A percentile compares a stretch with the other conserved stretches of the same genome.
These are phyloP conservation scores for Asbolus verrucosus DNA, from an alignment of 1,140 invertebrate species.

Conservation along the genomic window DNA sequence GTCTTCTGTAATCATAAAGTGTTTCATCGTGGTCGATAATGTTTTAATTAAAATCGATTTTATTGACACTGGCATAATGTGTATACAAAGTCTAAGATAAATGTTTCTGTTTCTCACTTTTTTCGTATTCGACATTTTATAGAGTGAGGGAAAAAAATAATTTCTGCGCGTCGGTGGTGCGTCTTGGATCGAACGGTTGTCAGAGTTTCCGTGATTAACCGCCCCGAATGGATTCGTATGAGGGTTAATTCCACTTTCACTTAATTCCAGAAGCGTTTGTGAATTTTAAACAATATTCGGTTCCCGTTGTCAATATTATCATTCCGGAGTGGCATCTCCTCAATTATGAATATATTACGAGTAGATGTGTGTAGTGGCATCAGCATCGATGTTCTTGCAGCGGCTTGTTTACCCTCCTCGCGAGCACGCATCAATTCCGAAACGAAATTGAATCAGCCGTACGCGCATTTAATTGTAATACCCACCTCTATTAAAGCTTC, in stretches of 20 bases:
- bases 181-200: no score
- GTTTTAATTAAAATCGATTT: no score
- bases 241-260: slow-evolving; percentile 61
- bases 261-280: slow-evolving; percentile 58
- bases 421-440: slow-evolving; percentile 56
- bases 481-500: slow-evolving; percentile 60
- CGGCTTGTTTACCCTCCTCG: slow-evolving; percentile 50
- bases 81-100: no score
- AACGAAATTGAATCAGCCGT: slow-evolving; percentile 59
- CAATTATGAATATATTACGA: slow-evolving; percentile 61
- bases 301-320: slow-evolving; percentile 59
- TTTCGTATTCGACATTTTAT: no score
- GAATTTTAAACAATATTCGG: slow-evolving; percentile 59
- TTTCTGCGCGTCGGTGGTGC: no score
- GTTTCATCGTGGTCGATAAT: no score
- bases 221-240: slow-evolving; percentile 51
- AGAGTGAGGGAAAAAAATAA: no score
- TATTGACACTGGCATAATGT: no score
- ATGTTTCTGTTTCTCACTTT: no score
- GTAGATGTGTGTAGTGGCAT: slow-evolving; percentile 50
- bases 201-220: slow-evolving; percentile 55
- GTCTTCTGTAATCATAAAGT: no score
- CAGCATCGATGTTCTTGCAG: slow-evolving; percentile 45
- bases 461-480: slow-evolving; percentile 59
- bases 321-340: slow-evolving; percentile 56